These are phyloP conservation scores for Mythimna albipuncta DNA, from an alignment of 2,888 invertebrate species.

Conservation along the genomic window DNA sequence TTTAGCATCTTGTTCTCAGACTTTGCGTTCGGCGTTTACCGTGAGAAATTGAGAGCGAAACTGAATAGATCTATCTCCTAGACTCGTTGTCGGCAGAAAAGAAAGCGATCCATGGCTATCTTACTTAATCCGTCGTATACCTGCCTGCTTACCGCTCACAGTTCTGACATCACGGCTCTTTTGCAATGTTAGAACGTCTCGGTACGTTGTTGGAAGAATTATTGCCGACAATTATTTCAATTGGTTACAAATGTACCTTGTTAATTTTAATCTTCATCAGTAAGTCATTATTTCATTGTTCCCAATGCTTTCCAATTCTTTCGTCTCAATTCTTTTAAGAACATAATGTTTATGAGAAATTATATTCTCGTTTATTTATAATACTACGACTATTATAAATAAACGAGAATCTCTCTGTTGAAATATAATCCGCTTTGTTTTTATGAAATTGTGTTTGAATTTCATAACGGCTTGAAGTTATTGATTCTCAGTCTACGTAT, in stretches of 20 bases:
- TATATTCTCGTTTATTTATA: not conserved
- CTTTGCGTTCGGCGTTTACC: slow-evolving; percentile 54
- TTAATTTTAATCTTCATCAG: slow-evolving; percentile 27
- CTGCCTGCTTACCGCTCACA: slow-evolving; percentile 50
- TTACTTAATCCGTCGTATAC: slow-evolving; percentile 77
- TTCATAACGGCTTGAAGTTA: slow-evolving; percentile 35
- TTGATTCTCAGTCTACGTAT: slow-evolving; percentile 23
- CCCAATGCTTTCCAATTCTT: not conserved
- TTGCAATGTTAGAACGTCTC: slow-evolving; percentile 71
- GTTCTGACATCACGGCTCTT: slow-evolving; percentile 69
- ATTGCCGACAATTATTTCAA: slow-evolving; percentile 54
- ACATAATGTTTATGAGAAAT: not conserved
- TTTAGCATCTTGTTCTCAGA: slow-evolving; percentile 67
- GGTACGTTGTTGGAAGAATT: slow-evolving; percentile 53
- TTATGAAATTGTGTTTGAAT: slow-evolving; percentile 35
- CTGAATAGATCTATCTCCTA: slow-evolving; percentile 69
- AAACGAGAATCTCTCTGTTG: too few relatives aligned
- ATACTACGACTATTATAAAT: too few relatives aligned
- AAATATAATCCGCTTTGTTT: slow-evolving; percentile 25
- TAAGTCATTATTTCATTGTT: slow-evolving; percentile 24
- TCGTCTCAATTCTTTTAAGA: not conserved
- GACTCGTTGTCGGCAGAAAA: slow-evolving; percentile 74
- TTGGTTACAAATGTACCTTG: slow-evolving; percentile 50
- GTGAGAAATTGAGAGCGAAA: slow-evolving; percentile 78
- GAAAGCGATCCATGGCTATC: slow-evolving; percentile 79